These are phyloP conservation scores for Pycnomerus fuliginosus DNA, from an alignment of 2,888 invertebrate species.

Conservation along the genomic window DNA sequence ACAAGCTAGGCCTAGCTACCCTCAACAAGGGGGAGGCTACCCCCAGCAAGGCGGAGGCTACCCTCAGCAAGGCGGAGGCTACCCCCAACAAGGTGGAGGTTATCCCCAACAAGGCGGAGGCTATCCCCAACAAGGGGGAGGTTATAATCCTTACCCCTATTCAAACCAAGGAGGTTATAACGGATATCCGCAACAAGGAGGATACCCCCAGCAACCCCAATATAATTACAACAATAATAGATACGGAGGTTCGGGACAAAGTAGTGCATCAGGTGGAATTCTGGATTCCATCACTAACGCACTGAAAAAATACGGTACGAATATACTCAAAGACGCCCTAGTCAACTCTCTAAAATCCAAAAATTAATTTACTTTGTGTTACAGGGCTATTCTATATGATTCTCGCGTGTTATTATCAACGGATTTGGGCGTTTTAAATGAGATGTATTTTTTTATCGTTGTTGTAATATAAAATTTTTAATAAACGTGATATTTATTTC, in stretches of 20 bases:
- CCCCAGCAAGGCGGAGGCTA: constrained; percentile 30
- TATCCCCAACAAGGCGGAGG: constrained; percentile 32
- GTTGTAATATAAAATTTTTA: constrained; percentile 12
- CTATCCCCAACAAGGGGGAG: constrained; percentile 28
- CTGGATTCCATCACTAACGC: constrained; percentile 46
- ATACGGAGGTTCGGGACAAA: constrained; percentile 25
- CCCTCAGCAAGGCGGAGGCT: constrained; percentile 22
- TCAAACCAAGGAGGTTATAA: too few relatives aligned
- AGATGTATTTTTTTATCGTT: constrained; percentile 7
- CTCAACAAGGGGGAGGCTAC: constrained; percentile 29
- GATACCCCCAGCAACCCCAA: constrained; percentile 28
- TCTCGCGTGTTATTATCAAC: constrained; percentile 35
- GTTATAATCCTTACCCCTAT: constrained; percentile 30
- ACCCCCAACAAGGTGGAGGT: constrained; percentile 25
- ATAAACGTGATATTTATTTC: background rate
- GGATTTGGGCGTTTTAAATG: constrained; percentile 17
- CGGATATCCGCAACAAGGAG: constrained; percentile 33
- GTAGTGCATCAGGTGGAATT: constrained; percentile 18
- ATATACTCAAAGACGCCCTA: constrained; percentile 47
- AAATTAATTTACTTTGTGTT: constrained; percentile 39
- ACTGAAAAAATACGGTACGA: constrained; percentile 50
- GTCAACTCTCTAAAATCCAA: constrained; percentile 20
- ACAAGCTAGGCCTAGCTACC: constrained; percentile 26
- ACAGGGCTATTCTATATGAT: constrained; percentile 51
- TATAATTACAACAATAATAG: constrained; percentile 29